Base-by-base conservation (phyloP, 64 coral and sea anemone genomes). In the Montipora cactus region DNA sequence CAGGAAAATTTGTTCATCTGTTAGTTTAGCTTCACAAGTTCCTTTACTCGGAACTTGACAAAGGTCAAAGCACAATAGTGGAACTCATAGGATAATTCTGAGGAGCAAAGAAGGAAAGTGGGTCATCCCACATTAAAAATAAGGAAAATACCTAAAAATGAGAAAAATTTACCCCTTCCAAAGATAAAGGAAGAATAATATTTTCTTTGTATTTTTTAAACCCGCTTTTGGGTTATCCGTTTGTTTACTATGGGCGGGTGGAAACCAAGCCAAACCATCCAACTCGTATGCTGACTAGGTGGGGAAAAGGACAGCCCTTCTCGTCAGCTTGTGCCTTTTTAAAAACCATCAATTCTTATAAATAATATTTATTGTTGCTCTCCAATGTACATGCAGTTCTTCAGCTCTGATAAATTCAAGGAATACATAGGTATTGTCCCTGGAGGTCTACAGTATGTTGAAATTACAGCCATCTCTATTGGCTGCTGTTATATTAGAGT, bases 161-260 rank as follows among this genome's bases (percentile, higher is more conserved):
- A 28, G 28, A 57, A 57, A 57, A 10, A 57, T 57, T 57, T 57
- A 57, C 53, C 10, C 53, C 5, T 57, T 57, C 53, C 10, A 57
- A 57, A 57, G 53, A 57, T 57, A 74, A 74, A 74, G 6, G 28
- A 28, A 28, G 10, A 74, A 74, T 7, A 28, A 74, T 6, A 74
- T 2, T 25, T 74, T 74, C 6, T 57, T 57, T 57, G 53, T 10
- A 74, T 44, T 44, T 44, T 75, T 78, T 78, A 19, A 8, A 78
- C 28, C 75, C 28, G 21, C 51, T 76, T 28, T 28, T 28, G 28
- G 28, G 28, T 28, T 28, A 28, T 28, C 28, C 28, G 52, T 89
- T 73, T 89, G 21, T 73, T 88, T 57, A 44, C 75, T 20, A 5
- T 45, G 53, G 78, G 47, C 9, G 7, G 78, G 78, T 80, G 15